Base-by-base conservation (phyloP, 2,113 vertebrate species). In the Cygnus atratus region DNA sequence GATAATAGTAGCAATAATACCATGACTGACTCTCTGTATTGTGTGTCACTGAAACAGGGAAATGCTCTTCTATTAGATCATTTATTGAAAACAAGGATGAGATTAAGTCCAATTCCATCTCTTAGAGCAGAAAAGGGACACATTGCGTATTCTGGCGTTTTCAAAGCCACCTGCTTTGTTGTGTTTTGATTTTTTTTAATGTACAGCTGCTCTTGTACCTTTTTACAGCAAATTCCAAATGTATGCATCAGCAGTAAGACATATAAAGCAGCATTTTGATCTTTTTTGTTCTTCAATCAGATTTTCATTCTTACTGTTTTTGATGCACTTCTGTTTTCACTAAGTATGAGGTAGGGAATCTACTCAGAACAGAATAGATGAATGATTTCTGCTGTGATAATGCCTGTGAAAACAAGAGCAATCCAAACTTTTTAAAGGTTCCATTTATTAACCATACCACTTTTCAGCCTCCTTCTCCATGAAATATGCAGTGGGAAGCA, bases 1-100 rank as follows among this genome's bases (percentile, higher is more conserved):
- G 95, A 93, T 96, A 87, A 91, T 79, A 92, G 84, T 78, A 84
- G 65, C 81, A 93, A 79, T 95, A 92, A 92, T 19, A 65, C 21
- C 31, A 43, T 59, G 33, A 77, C 39, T 79, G 46, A 46, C 46
- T 74, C 37, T 46, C n/a, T 46, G 11, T n/a, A 35, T n/a, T 46
- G 20, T 72, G 39, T 92, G 84, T 57, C 54, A 76, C 0, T 62
- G 78, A 92, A 92, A 93, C 29, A 91, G 77, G 73, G 24, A 79
- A 93, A 89, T 91, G 48, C 33, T 90, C 29, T 90, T 19, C 71
- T 93, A 44, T 79, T 93, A 76, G 24, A 70, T 78, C 61, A 82
- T 90, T 87, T 84, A 65, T 57, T 88, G 61, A 72, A 95, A 95
- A 90, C 75, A 14, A 35, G 85, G 72, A 58, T 87, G 31, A 76